Conservation (phyloP, 2,113 vertebrate genomes). For the Nematolebias whitei region DNA sequence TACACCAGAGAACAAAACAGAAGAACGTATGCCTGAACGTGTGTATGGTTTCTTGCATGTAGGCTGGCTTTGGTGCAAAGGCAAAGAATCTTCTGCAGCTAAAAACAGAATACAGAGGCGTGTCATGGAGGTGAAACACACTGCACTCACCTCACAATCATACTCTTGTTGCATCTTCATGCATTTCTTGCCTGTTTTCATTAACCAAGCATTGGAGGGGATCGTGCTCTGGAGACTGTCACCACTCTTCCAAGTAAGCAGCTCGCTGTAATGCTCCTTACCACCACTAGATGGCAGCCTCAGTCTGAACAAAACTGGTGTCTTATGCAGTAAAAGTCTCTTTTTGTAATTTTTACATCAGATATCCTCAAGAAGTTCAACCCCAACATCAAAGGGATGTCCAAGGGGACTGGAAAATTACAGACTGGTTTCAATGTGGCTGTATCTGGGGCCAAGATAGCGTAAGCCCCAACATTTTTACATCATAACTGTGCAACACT, state of each 20-base stretch:
- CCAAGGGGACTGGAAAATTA: slow-evolving; percentile 69
- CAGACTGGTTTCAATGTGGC: slow-evolving; percentile 87
- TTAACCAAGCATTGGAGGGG: slow-evolving; percentile 87
- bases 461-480: slow-evolving; percentile 74
- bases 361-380: slow-evolving; percentile 94
- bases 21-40: no score
- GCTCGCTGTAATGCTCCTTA: background rate
- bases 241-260: slow-evolving; percentile 93
- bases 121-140: slow-evolving; percentile 89
- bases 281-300: slow-evolving; percentile 48
- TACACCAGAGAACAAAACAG: background rate
- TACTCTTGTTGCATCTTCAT: background rate
- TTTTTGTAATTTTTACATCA: slow-evolving; percentile 48
- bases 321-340: background rate
- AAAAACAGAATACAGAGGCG: slow-evolving; percentile 81
- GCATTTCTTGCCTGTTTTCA: slow-evolving; percentile 35
- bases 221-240: slow-evolving; percentile 82
- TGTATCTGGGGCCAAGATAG: slow-evolving; percentile 76
- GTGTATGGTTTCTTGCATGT: slow-evolving; percentile 10
- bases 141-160: background rate
- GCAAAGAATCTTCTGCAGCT: slow-evolving; percentile 65
- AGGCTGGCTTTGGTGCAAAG: slow-evolving; percentile 86
- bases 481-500: background rate
- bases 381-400: slow-evolving; percentile 84
- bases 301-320: background rate